phyloP scores from a whole-genome alignment of 2,888 invertebrate genomes.

The Trilocha varians region DNA sequence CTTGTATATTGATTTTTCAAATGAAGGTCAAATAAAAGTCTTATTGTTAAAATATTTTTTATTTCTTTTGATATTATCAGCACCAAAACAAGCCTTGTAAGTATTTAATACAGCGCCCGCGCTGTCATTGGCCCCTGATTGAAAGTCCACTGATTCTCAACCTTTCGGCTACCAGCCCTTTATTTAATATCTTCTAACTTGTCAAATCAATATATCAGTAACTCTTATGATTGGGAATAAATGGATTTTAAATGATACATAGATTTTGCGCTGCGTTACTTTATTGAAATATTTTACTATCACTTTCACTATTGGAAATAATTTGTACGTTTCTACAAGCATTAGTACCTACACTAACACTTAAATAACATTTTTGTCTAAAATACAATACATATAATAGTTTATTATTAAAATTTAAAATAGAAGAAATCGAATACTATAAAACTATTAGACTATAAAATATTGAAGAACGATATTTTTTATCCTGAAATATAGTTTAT shows the following conservation, averaged over 20 bases:
- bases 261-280: neutral
- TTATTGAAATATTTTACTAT: neutral
- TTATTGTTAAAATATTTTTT: constrained; percentile 32
- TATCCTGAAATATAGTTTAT: too few relatives aligned
- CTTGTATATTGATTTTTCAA: constrained; percentile 14
- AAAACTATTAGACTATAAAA: too few relatives aligned
- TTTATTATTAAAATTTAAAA: too few relatives aligned
- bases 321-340: constrained; percentile 17
- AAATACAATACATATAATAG: constrained; percentile 1
- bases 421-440: too few relatives aligned
- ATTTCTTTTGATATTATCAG: constrained; percentile 78
- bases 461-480: too few relatives aligned
- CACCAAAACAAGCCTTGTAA: constrained; percentile 66
- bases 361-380: constrained; percentile 12
- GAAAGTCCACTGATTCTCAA: constrained; percentile 1
- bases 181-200: neutral
- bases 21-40: constrained; percentile 35
- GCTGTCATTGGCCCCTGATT: constrained; percentile 36
- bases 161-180: neutral
- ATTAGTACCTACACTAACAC: constrained; percentile 33
- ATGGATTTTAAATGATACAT: neutral
- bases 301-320: neutral
- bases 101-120: constrained; percentile 75
- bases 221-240: constrained; percentile 3
- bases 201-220: neutral